Percentiles rank a stretch among this genome's conserved stretches.
phyloP scores from a whole-genome alignment of 1,140 invertebrate species.

The Drosophila kikkawai region DNA sequence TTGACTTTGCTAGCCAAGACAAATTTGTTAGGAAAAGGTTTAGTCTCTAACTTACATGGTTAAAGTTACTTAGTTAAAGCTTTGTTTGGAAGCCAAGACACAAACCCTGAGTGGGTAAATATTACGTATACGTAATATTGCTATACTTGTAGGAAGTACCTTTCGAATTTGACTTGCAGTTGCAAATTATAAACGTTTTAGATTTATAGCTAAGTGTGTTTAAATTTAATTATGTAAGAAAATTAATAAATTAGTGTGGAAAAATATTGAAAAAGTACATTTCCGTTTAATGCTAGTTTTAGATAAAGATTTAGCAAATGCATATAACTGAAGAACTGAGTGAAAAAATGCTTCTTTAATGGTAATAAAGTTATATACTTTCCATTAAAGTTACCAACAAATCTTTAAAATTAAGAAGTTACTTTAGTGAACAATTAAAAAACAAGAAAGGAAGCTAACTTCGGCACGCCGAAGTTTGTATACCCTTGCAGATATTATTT shows the following conservation, averaged over 20 bases:
- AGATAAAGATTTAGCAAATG: too few species aligned
- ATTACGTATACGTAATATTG: constrained; percentile 29
- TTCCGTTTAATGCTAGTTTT: too few species aligned
- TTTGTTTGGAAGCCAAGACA: constrained; percentile 1
- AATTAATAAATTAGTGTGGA: too few species aligned
- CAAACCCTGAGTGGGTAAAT: background rate
- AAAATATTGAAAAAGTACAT: too few species aligned
- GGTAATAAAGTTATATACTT: background rate
- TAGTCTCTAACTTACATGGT: background rate
- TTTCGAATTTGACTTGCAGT: background rate
- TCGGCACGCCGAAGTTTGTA: too few species aligned
- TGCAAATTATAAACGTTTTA: too few species aligned
- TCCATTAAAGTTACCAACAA: background rate
- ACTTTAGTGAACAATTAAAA: background rate
- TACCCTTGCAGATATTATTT: too few species aligned
- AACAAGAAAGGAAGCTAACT: too few species aligned
- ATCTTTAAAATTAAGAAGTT: background rate
- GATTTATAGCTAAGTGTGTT: too few species aligned
- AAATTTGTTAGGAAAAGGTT: background rate
- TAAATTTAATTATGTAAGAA: too few species aligned
- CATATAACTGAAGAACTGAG: too few species aligned
- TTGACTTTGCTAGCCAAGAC: background rate
- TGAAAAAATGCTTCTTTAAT: background rate
- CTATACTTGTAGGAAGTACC: background rate
- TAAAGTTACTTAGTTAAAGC: background rate